These are phyloP conservation scores for Octonoba sinensis DNA, from an alignment of 2,888 invertebrate genomes.

Conservation along the genomic window DNA sequence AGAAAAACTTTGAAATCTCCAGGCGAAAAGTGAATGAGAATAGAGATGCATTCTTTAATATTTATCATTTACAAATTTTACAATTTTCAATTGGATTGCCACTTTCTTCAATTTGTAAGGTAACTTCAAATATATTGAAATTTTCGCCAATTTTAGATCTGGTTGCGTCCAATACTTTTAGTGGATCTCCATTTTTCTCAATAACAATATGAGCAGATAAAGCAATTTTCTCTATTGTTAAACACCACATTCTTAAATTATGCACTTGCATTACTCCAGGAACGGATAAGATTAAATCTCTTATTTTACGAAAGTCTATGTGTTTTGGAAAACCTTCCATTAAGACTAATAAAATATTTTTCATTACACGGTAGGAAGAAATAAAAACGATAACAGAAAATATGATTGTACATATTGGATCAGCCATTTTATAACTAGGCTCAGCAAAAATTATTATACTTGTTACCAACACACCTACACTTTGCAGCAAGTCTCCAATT, in stretches of 20 bases:
- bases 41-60: too few relatives aligned
- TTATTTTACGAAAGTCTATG: conserved; percentile 80
- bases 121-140: conserved; percentile 93
- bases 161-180: conserved; percentile 84
- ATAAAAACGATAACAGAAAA: conserved; percentile 92
- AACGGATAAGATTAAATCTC: conserved; percentile 85
- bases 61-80: background rate
- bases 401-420: conserved; percentile 96
- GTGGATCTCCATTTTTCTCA: conserved; percentile 84
- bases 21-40: too few relatives aligned
- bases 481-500: conserved; percentile 93
- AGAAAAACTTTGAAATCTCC: too few relatives aligned
- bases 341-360: conserved; percentile 89
- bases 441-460: conserved; percentile 90
- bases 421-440: conserved; percentile 90
- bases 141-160: conserved; percentile 82
- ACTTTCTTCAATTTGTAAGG: conserved; percentile 93
- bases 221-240: conserved; percentile 95
- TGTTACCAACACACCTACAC: conserved; percentile 91
- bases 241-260: conserved; percentile 96
- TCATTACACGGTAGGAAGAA: conserved; percentile 93
- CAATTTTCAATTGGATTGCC: conserved; percentile 75
- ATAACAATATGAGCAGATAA: conserved; percentile 95
- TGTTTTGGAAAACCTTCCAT: conserved; percentile 87
- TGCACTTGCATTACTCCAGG: conserved; percentile 93